These are phyloP conservation scores for Steinernema hermaphroditum DNA, from an alignment of 2,888 invertebrate genomes.

Conservation along the genomic window DNA sequence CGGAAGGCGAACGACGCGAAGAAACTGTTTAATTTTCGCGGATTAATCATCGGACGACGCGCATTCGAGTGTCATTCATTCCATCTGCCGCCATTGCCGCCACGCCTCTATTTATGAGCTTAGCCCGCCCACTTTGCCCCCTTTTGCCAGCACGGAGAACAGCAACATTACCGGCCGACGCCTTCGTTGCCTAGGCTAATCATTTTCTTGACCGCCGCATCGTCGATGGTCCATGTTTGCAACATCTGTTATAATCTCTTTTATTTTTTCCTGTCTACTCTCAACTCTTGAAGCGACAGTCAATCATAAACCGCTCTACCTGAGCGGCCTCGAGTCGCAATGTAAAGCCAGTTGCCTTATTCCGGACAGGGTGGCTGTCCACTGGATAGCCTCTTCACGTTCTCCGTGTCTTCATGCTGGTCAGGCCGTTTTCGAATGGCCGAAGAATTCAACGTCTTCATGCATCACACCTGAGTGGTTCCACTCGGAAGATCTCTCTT, in stretches of 20 bases:
- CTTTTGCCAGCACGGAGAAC: constrained; percentile 28
- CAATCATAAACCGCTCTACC: constrained; percentile 15
- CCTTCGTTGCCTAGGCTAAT: constrained; percentile 23
- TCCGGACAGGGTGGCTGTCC: constrained; percentile 3
- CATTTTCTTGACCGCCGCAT: constrained; percentile 28
- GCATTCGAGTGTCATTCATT: constrained; percentile 31
- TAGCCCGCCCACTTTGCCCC: constrained; percentile 23
- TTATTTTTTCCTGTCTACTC: background rate
- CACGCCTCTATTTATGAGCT: constrained; percentile 30
- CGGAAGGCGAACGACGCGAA: constrained; percentile 22
- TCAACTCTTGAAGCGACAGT: background rate
- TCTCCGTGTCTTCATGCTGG: constrained; percentile 59
- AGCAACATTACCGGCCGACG: constrained; percentile 30
- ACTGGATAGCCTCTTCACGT: constrained; percentile 31
- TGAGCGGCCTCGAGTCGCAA: background rate
- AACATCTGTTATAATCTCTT: constrained; percentile 23
- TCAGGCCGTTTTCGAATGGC: constrained; percentile 55
- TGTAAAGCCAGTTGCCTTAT: constrained; percentile 2
- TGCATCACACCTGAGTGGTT: constrained; percentile 37
- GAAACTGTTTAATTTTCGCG: constrained; percentile 31
- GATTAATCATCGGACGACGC: constrained; percentile 30
- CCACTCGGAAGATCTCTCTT: constrained; percentile 44
- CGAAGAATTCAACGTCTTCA: background rate
- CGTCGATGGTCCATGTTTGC: constrained; percentile 31
- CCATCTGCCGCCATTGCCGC: constrained; percentile 23